Conservation (phyloP, 2,888 invertebrate species). For the Lasioglossum marginatum region DNA sequence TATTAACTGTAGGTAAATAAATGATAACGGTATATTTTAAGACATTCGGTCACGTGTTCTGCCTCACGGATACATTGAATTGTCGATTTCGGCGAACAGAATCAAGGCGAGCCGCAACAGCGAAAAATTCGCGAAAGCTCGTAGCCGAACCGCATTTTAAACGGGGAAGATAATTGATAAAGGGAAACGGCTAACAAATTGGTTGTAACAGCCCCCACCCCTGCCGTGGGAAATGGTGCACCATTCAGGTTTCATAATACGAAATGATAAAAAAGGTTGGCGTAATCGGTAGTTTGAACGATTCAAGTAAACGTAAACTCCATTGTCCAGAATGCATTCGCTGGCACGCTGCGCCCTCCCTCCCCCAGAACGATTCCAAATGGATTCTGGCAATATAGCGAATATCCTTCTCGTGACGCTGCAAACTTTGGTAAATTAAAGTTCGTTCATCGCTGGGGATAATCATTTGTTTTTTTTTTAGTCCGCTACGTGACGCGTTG, state of each 20-base stretch:
- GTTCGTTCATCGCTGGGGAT: slow-evolving; percentile 52
- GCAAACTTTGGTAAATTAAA: slow-evolving; percentile 66
- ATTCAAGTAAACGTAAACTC: slow-evolving; percentile 43
- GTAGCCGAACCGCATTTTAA: not conserved
- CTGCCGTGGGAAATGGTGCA: not conserved
- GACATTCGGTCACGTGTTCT: too few relatives aligned
- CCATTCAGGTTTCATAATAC: slow-evolving; percentile 1
- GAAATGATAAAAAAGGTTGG: slow-evolving; percentile 48
- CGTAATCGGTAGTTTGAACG: slow-evolving; percentile 39
- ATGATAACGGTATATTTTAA: too few relatives aligned
- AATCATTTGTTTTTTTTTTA: slow-evolving; percentile 49
- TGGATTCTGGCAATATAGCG: slow-evolving; percentile 54
- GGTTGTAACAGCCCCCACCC: not conserved
- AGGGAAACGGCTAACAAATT: not conserved
- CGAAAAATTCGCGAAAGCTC: not conserved
- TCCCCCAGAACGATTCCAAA: slow-evolving; percentile 44
- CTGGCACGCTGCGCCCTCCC: slow-evolving; percentile 35
- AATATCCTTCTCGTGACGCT: slow-evolving; percentile 55
- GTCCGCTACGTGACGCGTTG: slow-evolving; percentile 8
- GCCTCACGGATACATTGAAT: not conserved
- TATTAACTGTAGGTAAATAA: not conserved
- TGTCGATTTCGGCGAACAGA: not conserved
- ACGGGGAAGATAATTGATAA: not conserved
- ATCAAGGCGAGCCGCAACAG: not conserved
- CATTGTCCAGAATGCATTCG: slow-evolving; percentile 53